Evolutionary conservation across 2,113 vertebrate species (phyloP).

Genomic region (Sylvietta virens): DNA sequence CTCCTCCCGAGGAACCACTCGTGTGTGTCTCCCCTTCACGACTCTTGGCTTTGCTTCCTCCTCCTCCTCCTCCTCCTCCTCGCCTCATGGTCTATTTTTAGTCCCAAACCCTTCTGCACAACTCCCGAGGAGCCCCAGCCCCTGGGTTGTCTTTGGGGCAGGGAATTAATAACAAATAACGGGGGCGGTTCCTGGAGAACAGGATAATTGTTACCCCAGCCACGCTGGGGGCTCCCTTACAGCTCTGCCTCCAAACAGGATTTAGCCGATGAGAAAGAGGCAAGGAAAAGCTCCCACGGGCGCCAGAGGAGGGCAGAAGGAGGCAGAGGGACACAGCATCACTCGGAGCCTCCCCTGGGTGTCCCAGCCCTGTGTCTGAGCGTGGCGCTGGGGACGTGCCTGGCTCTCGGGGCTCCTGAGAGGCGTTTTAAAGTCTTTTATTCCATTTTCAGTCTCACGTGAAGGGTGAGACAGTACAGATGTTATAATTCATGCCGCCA

Average conservation of each 20-base stretch:
- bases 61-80: not conserved
- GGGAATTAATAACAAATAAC: not conserved
- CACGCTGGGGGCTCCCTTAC: not conserved
- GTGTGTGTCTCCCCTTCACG: not conserved
- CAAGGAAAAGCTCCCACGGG: not conserved
- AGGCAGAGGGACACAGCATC: not conserved
- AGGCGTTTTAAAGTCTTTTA: not conserved
- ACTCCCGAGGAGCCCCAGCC: not conserved
- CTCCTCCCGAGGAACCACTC: not conserved
- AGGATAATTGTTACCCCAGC: not conserved
- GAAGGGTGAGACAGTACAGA: not conserved
- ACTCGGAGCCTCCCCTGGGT: not conserved
- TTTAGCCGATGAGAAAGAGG: not conserved
- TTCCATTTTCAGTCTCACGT: not conserved
- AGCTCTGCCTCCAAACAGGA: not conserved
- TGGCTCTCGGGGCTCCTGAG: not conserved
- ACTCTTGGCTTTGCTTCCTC: not conserved
- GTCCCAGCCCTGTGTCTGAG: not conserved
- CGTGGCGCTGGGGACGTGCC: not conserved
- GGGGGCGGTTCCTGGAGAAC: not conserved
- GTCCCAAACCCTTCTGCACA: not conserved
- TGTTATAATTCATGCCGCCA: not conserved
- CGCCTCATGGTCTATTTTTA: not conserved
- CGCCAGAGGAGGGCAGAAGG: slow-evolving; percentile 35
- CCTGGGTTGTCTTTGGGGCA: not conserved